A percentile compares a stretch with the other conserved stretches of the same genome.
Evolutionary conservation across 2,888 invertebrate genomes (phyloP).

Genomic region (Pharmacophagus antenor): DNA sequence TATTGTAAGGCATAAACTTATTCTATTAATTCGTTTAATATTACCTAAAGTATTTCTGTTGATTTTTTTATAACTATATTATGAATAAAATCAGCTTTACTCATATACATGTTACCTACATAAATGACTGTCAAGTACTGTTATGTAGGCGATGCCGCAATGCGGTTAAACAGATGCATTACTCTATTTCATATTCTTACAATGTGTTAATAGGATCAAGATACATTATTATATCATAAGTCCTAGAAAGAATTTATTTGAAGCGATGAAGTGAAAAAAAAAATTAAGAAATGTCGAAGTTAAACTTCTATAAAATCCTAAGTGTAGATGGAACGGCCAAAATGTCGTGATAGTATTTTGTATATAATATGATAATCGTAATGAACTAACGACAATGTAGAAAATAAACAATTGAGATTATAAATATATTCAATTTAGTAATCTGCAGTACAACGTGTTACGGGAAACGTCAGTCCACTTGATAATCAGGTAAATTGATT

Average conservation of each 20-base stretch:
- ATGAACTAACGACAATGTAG: not conserved
- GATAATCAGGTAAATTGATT: not conserved
- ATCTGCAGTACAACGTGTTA: not conserved
- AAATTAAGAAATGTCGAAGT: too few species aligned
- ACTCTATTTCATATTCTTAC: not conserved
- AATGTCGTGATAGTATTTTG: not conserved
- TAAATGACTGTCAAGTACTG: not conserved
- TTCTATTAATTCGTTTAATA: not conserved
- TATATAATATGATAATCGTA: not conserved
- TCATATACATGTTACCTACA: not conserved
- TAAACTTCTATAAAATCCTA: too few species aligned
- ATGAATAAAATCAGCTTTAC: not conserved
- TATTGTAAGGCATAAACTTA: not conserved
- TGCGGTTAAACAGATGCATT: slow-evolving; percentile 21
- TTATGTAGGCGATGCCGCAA: slow-evolving; percentile 17
- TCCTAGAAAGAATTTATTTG: not conserved
- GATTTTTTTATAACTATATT: not conserved
- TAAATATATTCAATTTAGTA: not conserved
- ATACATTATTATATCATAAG: not conserved
- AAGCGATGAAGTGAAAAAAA: too few species aligned
- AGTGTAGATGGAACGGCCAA: too few species aligned
- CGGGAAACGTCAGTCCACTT: not conserved
- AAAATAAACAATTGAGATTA: not conserved
- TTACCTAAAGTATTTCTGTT: not conserved
- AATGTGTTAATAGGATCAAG: not conserved